Evolutionary conservation across 2,113 vertebrate genomes (phyloP).

Genomic region (Dasyprocta punctata): DNA sequence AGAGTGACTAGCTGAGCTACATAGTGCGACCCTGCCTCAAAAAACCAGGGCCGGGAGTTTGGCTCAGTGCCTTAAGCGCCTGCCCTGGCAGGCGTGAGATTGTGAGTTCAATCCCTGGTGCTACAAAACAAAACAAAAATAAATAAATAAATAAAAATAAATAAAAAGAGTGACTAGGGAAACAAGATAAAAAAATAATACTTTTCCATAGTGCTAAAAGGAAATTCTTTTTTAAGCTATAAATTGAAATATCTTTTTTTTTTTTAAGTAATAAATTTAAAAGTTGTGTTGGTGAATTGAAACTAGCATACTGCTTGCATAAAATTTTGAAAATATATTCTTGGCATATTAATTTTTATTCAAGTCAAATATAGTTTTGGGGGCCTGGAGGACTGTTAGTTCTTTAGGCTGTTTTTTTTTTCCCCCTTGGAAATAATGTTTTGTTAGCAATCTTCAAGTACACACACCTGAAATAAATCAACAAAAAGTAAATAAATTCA

Average conservation of each 20-base stretch:
- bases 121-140: too few species aligned
- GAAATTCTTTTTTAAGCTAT: neutral
- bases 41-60: too few species aligned
- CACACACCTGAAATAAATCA: neutral
- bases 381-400: neutral
- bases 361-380: neutral
- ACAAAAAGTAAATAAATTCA: neutral
- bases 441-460: neutral
- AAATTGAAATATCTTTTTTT: neutral
- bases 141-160: too few species aligned
- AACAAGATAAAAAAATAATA: conserved; percentile 13
- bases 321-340: neutral
- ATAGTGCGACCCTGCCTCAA: too few species aligned
- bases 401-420: rapidly evolving
- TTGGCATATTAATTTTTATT: neutral
- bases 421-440: neutral
- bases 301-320: neutral
- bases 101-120: too few species aligned
- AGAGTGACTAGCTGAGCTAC: too few species aligned
- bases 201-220: neutral
- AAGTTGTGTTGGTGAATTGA: neutral
- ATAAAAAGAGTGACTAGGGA: neutral
- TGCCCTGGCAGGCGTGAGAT: too few species aligned
- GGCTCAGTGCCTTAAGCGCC: too few species aligned
- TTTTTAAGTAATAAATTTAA: neutral